Conservation (phyloP, 2,113 vertebrate species). For the Toxotes jaculatrix region DNA sequence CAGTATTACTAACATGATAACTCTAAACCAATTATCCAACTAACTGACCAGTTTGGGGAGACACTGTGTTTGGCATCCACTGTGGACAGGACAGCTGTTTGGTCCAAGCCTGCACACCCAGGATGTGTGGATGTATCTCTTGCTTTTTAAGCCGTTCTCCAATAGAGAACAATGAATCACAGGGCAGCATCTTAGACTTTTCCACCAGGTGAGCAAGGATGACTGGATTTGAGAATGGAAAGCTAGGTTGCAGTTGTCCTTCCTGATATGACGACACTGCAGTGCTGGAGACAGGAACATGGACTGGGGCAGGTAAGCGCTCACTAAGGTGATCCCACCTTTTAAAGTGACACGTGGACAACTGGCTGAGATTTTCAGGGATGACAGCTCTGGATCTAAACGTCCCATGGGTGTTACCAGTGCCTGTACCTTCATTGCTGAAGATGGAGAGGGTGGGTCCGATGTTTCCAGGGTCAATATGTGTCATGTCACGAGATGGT, state of each 20-base stretch:
- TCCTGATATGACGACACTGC: not conserved
- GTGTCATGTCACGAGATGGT: not conserved
- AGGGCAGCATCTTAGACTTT: not conserved
- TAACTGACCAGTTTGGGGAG: slow-evolving; percentile 13
- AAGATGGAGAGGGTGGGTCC: slow-evolving; percentile 18
- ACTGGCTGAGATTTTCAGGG: slow-evolving; percentile 17
- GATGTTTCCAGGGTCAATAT: slow-evolving; percentile 8
- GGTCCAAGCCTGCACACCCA: slow-evolving; percentile 8
- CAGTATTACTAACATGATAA: not conserved
- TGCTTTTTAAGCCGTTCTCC: not conserved
- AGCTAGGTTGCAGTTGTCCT: not conserved
- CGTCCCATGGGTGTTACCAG: too few species aligned
- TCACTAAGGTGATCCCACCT: slow-evolving; percentile 21
- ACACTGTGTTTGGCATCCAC: not conserved
- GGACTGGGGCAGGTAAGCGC: not conserved
- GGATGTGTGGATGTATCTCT: not conserved
- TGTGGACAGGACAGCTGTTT: not conserved
- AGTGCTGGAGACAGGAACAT: not conserved
- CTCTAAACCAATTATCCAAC: not conserved
- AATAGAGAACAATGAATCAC: not conserved
- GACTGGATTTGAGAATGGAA: not conserved
- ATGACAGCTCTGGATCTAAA: slow-evolving; percentile 34
- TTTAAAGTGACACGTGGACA: slow-evolving; percentile 15
- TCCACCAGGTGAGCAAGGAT: not conserved
- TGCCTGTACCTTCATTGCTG: not conserved